Evolutionary conservation across 2,113 vertebrate species (phyloP), one percentile per base, ranked within the genome.

Genomic region (Amphiprion percula): DNA sequence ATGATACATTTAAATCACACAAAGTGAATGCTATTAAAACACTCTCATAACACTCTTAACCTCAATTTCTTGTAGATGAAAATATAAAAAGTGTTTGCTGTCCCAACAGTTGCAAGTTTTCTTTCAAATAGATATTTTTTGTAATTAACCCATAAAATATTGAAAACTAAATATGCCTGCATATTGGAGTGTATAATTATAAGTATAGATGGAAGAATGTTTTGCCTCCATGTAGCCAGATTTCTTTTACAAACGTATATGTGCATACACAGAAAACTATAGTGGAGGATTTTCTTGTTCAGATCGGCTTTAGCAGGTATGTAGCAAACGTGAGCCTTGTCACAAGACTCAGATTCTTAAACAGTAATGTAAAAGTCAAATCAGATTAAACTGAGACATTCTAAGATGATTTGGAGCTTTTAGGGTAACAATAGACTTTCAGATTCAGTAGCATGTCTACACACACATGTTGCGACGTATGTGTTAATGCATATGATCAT

Each of bases 331-430:
- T n/a, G 46, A 80, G 41, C 33, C 26, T 37, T 10, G 21, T 79
- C 68, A 71, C 56, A 60, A 53, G 63, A 73, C 66, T 49, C 11
- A 39, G 28, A 65, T 44, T 65, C 24, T 54, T 21, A 30, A 68
- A 47, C 39, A 26, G 69, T 64, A 28, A 56, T 77, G 58, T 76
- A 39, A n/a, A 63, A 60, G 50, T 59, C 5, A 49, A 68, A 74
- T 65, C 46, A 17, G 59, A 74, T 87, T 24, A 69, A 50, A 41
- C 33, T 5, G 9, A n/a, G 10, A 15, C 55, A 28, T 69, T 65
- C 21, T 54, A 11, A 17, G 10, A 9, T 44, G 39, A 52, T 68
- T 74, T 24, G 12, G 52, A 79, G 52, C 7, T 5, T 21, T 46
- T 10, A 55, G n/a, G 23, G 10, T 50, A 14, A 55, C 6, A 41